Evolutionary conservation across 2,888 invertebrate species (phyloP).

Genomic region (Nomada fucata): DNA sequence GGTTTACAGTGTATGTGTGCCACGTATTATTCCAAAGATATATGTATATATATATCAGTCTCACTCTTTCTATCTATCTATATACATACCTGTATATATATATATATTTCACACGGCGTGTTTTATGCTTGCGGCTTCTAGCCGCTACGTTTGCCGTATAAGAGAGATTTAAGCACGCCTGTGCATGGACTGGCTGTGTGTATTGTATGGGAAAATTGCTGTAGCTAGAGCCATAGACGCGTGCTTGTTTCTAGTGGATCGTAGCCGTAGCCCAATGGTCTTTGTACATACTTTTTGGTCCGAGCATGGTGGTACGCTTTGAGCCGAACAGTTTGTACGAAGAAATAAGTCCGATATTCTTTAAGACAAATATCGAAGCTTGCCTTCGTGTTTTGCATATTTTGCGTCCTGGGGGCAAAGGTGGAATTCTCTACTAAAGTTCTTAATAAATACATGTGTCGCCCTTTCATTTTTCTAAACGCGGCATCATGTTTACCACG

Average conservation of each 20-base stretch:
- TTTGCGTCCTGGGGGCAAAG: too few species aligned
- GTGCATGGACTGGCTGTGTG: conserved; percentile 11
- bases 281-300: neutral
- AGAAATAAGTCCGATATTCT: neutral
- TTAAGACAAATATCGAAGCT: too few species aligned
- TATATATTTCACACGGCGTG: conserved; percentile 13
- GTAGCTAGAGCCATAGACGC: conserved; percentile 35
- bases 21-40: conserved; percentile 46
- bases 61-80: too few species aligned
- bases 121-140: conserved; percentile 55
- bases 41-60: too few species aligned
- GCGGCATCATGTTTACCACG: too few species aligned
- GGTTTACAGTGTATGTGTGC: conserved; percentile 12
- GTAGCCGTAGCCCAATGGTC: neutral
- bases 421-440: too few species aligned
- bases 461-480: too few species aligned
- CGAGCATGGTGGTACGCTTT: neutral
- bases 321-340: neutral
- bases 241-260: conserved; percentile 39
- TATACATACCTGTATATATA: neutral
- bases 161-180: conserved; percentile 31
- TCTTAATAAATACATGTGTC: too few species aligned
- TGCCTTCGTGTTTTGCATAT: too few species aligned
- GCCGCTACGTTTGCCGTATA: conserved; percentile 41
- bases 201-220: conserved; percentile 53